Conservation (phyloP, 2,113 vertebrate genomes). For the Gila orcuttii region DNA sequence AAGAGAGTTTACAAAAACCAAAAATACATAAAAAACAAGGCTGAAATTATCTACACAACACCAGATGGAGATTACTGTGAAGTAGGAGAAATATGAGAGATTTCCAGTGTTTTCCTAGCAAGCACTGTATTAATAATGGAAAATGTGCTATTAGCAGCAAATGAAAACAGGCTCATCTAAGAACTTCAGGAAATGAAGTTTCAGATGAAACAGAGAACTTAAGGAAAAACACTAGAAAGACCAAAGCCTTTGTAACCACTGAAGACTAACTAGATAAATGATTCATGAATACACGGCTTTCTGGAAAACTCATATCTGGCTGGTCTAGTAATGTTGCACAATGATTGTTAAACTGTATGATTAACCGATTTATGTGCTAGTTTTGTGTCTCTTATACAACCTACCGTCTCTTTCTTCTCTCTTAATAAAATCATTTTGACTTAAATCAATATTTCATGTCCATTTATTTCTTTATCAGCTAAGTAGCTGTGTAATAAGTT, state of each 20-base stretch:
- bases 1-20: not conserved
- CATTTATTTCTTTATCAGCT: conserved; percentile 8
- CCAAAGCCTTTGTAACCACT: not conserved
- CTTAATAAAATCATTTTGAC: conserved; percentile 14
- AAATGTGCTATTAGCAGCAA: not conserved
- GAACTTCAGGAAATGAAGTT: not conserved
- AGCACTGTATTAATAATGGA: not conserved
- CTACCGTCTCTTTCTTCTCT: not conserved
- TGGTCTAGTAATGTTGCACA: not conserved
- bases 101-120: not conserved
- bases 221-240: not conserved
- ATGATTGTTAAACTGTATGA: not conserved
- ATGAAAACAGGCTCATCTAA: not conserved
- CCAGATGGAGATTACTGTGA: not conserved
- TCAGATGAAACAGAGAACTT: not conserved
- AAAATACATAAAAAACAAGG: not conserved
- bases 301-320: not conserved
- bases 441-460: conserved; percentile 1
- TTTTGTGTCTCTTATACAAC: not conserved
- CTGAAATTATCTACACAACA: not conserved
- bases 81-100: not conserved
- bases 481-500: conserved; percentile 6
- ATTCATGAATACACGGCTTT: not conserved
- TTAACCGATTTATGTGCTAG: not conserved
- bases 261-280: not conserved